A percentile compares a stretch with the other conserved stretches of the same genome.
phyloP scores from a whole-genome alignment of 2,888 invertebrate species.

The Branchipolynoe longqiensis region DNA sequence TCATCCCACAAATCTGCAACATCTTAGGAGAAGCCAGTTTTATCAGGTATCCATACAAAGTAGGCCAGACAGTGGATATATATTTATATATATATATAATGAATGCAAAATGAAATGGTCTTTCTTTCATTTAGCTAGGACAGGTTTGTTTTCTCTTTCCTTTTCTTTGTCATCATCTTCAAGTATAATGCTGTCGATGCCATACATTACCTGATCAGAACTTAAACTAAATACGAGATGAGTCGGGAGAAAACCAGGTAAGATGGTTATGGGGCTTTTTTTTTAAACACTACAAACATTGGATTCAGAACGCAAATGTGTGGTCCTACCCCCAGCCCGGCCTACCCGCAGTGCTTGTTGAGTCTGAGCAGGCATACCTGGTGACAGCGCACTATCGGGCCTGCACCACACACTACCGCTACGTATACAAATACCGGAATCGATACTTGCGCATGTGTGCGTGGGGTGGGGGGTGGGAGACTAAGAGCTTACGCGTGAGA shows the following conservation, averaged over 20 bases:
- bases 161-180: not conserved
- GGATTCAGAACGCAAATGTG: not conserved
- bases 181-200: conserved; percentile 30
- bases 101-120: conserved; percentile 16
- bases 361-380: too few relatives aligned
- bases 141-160: too few relatives aligned
- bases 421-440: conserved; percentile 11
- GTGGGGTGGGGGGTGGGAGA: too few relatives aligned
- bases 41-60: conserved; percentile 12
- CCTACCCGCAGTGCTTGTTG: too few relatives aligned
- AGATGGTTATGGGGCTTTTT: not conserved
- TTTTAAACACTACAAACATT: conserved; percentile 20
- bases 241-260: conserved; percentile 8
- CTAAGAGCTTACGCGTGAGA: not conserved
- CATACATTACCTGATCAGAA: conserved; percentile 20
- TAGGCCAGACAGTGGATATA: conserved; percentile 10
- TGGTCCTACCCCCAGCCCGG: too few relatives aligned
- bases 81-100: too few relatives aligned
- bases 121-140: conserved; percentile 13
- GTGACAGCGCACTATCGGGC: too few relatives aligned
- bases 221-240: not conserved
- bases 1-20: not conserved
- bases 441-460: conserved; percentile 29
- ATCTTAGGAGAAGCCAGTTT: conserved; percentile 1
- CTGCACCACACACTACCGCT: not conserved